Evolutionary conservation across 2,888 invertebrate genomes (phyloP).

Genomic region (Teleiodes luculella): DNA sequence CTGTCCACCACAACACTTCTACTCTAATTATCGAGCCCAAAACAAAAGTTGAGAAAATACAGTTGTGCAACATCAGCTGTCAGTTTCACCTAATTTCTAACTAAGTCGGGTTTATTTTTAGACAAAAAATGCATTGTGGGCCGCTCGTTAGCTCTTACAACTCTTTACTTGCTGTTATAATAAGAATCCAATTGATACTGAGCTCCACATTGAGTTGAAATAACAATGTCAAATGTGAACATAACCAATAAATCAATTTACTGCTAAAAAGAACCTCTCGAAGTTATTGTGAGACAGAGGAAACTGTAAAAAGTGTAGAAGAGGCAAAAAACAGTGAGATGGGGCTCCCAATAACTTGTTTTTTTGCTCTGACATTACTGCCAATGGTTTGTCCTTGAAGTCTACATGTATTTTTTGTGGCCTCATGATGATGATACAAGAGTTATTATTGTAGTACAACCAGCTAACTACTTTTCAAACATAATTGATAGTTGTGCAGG

Average conservation of each 20-base stretch:
- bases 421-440: neutral
- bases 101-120: neutral
- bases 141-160: neutral
- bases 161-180: neutral
- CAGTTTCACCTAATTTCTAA: neutral
- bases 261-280: neutral
- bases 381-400: too few relatives aligned
- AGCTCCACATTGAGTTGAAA: neutral
- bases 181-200: neutral
- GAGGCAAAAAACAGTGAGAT: too few relatives aligned
- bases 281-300: neutral
- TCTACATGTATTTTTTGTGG: neutral
- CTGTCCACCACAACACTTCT: too few relatives aligned
- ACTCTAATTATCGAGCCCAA: neutral
- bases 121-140: neutral
- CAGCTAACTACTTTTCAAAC: neutral
- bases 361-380: too few relatives aligned
- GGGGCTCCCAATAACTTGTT: too few relatives aligned
- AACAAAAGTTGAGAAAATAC: neutral
- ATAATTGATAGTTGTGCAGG: neutral
- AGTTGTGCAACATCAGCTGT: constrained; percentile 3
- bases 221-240: neutral
- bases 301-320: too few relatives aligned
- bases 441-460: neutral
- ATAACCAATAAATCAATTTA: neutral